A percentile compares a stretch with the other conserved stretches of the same genome.
These are phyloP conservation scores for Eulemur mongoz DNA, from an alignment of 2,797 vertebrate species.

Conservation along the genomic window DNA sequence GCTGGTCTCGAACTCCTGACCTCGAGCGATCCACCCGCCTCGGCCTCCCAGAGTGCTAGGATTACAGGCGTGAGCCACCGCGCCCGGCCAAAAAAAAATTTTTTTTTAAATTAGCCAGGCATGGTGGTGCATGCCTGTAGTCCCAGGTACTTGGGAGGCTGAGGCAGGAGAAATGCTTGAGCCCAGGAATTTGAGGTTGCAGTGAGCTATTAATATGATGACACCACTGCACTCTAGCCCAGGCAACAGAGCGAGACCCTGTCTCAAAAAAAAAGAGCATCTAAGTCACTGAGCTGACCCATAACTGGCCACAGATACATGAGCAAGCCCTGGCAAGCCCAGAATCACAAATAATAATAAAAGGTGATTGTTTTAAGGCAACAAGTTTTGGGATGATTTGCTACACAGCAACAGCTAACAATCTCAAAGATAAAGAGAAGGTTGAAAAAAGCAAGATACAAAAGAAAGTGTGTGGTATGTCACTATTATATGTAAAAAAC, in stretches of 20 bases:
- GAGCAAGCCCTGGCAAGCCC: background rate
- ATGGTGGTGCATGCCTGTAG: background rate
- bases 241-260: background rate
- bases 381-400: background rate
- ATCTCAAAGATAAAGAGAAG: background rate
- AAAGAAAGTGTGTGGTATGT: fast-evolving
- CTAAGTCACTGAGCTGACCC: background rate
- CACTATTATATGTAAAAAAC: background rate
- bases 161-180: background rate
- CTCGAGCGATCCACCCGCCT: no score
- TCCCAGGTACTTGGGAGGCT: background rate
- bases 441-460: background rate
- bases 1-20: no score
- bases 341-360: background rate
- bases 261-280: background rate
- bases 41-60: no score
- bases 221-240: background rate
- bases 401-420: background rate
- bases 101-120: background rate
- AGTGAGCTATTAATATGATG: background rate
- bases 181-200: background rate
- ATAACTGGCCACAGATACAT: fast-evolving
- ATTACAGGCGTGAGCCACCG: no score
- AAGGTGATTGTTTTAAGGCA: background rate
- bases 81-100: no score